Conservation (phyloP, 53 echinoderm and acorn worm genomes). For the Echinometra lucunter region DNA sequence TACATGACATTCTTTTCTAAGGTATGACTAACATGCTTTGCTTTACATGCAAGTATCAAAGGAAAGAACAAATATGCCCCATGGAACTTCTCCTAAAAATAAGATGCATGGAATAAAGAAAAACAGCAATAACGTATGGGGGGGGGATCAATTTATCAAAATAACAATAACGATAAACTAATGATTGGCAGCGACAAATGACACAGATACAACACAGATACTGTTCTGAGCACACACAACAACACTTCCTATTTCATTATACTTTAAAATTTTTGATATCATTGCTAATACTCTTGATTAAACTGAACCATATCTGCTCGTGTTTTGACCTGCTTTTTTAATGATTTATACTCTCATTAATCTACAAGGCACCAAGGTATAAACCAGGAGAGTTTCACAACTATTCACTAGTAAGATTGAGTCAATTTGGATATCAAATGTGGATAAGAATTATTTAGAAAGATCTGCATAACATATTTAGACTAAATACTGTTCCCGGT, state of each 20-base stretch:
- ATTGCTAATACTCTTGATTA: slow-evolving; percentile 47
- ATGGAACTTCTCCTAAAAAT: neutral
- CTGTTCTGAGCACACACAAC: slow-evolving; percentile 59
- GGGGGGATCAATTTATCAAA: neutral
- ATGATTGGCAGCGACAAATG: slow-evolving; percentile 39
- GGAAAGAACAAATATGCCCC: slow-evolving; percentile 31
- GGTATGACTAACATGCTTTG: neutral
- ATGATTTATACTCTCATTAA: slow-evolving; percentile 49
- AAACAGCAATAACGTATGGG: neutral
- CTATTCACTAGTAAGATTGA: slow-evolving; percentile 27
- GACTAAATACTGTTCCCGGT: neutral
- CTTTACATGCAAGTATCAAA: neutral
- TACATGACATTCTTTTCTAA: slow-evolving; percentile 7
- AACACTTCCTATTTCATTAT: neutral
- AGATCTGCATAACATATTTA: neutral
- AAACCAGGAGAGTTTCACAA: slow-evolving; percentile 48
- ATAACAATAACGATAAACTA: neutral
- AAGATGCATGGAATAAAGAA: slow-evolving; percentile 10
- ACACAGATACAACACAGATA: slow-evolving; percentile 41
- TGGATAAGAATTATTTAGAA: too few species aligned
- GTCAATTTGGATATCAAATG: slow-evolving; percentile 35
- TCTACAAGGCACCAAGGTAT: slow-evolving; percentile 69
- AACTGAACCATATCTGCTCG: slow-evolving; percentile 4
- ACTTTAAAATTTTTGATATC: slow-evolving; percentile 27
- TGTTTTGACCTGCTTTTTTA: slow-evolving; percentile 33